A percentile compares a stretch with the other conserved stretches of the same genome.
These are phyloP conservation scores for Taenioides sp. DNA, from an alignment of 2,797 vertebrate genomes.

Conservation along the genomic window DNA sequence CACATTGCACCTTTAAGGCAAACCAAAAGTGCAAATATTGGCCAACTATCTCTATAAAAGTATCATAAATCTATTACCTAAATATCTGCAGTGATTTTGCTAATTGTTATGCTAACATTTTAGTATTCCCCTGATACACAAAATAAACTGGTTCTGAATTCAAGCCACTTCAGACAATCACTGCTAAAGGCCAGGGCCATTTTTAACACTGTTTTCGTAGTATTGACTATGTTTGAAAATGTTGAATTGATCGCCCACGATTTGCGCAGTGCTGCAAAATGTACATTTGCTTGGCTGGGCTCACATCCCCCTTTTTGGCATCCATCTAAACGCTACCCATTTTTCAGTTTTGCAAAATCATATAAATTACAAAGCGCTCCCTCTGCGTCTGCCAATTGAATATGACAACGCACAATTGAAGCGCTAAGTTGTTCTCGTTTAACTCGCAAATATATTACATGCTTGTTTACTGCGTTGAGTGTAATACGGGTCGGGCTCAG, in stretches of 20 bases:
- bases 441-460: constrained; percentile 25
- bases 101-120: background rate
- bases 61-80: background rate
- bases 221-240: background rate
- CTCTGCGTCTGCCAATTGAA: constrained; percentile 33
- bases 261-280: background rate
- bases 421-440: constrained; percentile 1
- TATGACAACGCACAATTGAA: constrained; percentile 29
- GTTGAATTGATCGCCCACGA: background rate
- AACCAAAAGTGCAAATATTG: too few species aligned
- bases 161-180: background rate
- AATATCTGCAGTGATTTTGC: background rate
- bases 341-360: constrained; percentile 16
- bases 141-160: background rate
- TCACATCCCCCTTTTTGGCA: background rate
- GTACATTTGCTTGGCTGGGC: background rate
- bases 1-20: too few species aligned
- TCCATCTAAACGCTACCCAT: constrained; percentile 18
- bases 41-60: too few species aligned
- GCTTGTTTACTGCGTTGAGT: constrained; percentile 51
- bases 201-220: background rate
- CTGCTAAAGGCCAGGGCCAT: background rate
- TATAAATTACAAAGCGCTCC: constrained; percentile 38
- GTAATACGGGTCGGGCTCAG: constrained; percentile 61
- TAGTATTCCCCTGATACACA: background rate